Evolutionary conservation across 2,113 vertebrate species (phyloP).

Genomic region (Dasypus novemcinctus): DNA sequence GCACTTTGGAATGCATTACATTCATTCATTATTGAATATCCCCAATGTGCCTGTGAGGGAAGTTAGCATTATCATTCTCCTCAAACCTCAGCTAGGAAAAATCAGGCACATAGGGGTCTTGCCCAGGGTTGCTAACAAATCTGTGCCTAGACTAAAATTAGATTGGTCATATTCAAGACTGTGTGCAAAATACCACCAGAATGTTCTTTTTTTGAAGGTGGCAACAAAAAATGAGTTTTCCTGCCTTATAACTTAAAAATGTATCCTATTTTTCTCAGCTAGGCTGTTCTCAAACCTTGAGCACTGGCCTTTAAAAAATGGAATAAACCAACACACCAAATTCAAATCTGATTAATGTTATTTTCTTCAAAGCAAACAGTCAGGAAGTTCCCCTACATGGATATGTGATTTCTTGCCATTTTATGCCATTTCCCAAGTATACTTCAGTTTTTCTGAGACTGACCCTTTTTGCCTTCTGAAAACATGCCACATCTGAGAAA

Average conservation of each 20-base stretch:
- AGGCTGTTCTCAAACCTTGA: constrained; percentile 33
- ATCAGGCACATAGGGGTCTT: constrained; percentile 22
- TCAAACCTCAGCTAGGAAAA: constrained; percentile 61
- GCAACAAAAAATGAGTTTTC: not conserved
- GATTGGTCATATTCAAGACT: constrained; percentile 40
- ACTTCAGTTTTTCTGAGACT: constrained; percentile 40
- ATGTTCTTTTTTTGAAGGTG: constrained; percentile 40
- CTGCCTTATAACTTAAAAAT: constrained; percentile 1
- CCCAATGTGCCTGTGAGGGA: constrained; percentile 62
- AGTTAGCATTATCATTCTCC: constrained; percentile 69
- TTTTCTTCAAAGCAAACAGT: constrained; percentile 57
- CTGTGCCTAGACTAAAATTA: constrained; percentile 43
- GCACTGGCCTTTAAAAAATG: constrained; percentile 50
- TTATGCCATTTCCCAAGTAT: constrained; percentile 30
- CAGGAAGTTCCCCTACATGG: constrained; percentile 7
- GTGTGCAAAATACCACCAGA: constrained; percentile 8
- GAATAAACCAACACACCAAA: constrained; percentile 36
- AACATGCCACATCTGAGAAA: constrained; percentile 44
- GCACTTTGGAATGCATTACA: constrained; percentile 70
- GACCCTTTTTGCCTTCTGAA: constrained; percentile 60
- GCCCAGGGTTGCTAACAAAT: constrained; percentile 53
- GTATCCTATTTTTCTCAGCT: constrained; percentile 8
- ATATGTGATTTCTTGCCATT: constrained; percentile 54
- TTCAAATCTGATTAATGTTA: constrained; percentile 66
- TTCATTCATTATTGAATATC: constrained; percentile 75